Evolutionary conservation across 2,113 vertebrate species (phyloP), one percentile per base, ranked within the genome.

Genomic region (Choloepus hoffmanni): DNA sequence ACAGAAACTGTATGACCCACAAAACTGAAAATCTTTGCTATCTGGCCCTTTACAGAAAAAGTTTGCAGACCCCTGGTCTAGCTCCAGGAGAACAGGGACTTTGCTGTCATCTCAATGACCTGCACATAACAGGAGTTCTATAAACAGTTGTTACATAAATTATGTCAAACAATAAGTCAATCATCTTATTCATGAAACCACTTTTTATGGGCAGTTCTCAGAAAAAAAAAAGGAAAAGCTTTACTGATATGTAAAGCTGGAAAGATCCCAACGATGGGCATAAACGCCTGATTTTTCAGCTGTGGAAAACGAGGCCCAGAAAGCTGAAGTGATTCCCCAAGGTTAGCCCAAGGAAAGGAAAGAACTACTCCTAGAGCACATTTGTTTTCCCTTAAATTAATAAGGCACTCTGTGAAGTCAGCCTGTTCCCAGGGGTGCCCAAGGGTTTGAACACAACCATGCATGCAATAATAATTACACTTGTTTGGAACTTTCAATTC

Each of bases 401-500:
- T 23, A 73, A 90, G 43, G 19, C 36, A 36, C 24, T 92, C 48
- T 94, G 53, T 79, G 88, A 95, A 90, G 85, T 88, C 67, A 82
- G 23, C 86, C 60, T 48, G 28, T 48, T 95, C 90, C 94, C 77
- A 1, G 33, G 84, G 96, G 81, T 36, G 85, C 43, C 53, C 14
- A 26, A 70, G 9, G 62, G 48, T 89, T 92, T 92, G 55, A 87
- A 85, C 60, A 76, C 72, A 87, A 86, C 58, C 58, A 67, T 40
- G 19, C 43, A 78, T 85, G 55, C 72, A 81, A 62, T 90, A 92
- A 67, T 85, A 97, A 95, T 76, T 67, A 86, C 2, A 36, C 78
- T 87, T 73, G 68, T 93, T 95, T 89, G 73, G 62, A 93, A 92
- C 93, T 92, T 78, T 90, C 63, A 86, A 73, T 87, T 96, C 93